phyloP scores from a whole-genome alignment of 2,888 invertebrate genomes.

The Shargacucullia verbasci region DNA sequence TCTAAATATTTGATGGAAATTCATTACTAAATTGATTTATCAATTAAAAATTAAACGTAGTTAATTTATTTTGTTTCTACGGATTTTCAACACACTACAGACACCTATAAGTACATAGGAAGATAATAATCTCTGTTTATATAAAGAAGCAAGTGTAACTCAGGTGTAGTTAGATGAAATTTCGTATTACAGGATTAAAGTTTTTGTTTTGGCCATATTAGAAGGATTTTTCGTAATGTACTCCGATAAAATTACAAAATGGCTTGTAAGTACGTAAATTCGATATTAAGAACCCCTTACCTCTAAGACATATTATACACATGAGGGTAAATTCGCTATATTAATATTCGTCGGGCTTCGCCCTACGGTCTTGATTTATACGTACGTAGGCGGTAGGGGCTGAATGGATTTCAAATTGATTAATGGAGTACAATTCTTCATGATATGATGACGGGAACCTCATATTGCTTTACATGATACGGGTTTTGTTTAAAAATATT shows the following conservation, averaged over 20 bases:
- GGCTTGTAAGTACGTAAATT: constrained; percentile 15
- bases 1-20: background rate
- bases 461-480: constrained; percentile 27
- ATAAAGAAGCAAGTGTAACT: no score
- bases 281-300: constrained; percentile 27
- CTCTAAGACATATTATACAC: constrained; percentile 30
- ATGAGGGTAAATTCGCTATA: constrained; percentile 33
- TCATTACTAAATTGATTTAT: no score
- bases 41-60: no score
- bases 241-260: background rate
- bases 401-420: constrained; percentile 45
- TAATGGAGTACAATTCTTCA: constrained; percentile 50
- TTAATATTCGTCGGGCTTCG: constrained; percentile 36
- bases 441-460: constrained; percentile 31
- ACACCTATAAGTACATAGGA: no score
- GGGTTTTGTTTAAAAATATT: constrained; percentile 36
- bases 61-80: no score
- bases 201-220: no score
- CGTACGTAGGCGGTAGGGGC: constrained; percentile 14
- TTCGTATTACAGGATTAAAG: no score
- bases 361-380: constrained; percentile 44
- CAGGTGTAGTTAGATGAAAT: no score
- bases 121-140: no score
- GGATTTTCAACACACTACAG: no score
- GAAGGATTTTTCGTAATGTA: no score